These are phyloP conservation scores for Gambusia holbrooki DNA, from an alignment of 2,113 vertebrate genomes.

Conservation along the genomic window DNA sequence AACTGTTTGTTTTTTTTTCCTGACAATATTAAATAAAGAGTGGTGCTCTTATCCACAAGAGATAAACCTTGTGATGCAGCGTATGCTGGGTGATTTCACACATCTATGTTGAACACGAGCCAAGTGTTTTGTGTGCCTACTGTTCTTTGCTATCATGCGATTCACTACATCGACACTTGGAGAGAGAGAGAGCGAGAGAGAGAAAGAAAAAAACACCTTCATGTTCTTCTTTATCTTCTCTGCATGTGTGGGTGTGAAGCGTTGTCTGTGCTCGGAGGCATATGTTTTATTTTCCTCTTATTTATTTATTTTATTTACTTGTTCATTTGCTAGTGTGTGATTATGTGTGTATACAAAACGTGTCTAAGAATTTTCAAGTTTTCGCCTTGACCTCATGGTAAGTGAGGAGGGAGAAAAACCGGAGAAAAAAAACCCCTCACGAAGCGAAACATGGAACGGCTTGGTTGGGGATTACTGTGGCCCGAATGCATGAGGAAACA, in stretches of 20 bases:
- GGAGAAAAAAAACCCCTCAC: conserved; percentile 36
- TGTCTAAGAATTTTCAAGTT: conserved; percentile 41
- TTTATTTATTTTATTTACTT: background rate
- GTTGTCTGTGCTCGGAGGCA: conserved; percentile 40
- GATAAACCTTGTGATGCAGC: conserved; percentile 13
- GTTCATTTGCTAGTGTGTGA: conserved; percentile 33
- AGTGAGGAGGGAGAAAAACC: conserved; percentile 30
- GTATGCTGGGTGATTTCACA: conserved; percentile 9
- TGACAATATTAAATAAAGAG: background rate
- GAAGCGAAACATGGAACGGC: conserved; percentile 59
- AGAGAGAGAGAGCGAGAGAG: conserved; percentile 3
- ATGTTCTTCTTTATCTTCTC: conserved; percentile 47
- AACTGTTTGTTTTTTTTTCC: background rate
- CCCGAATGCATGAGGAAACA: conserved; percentile 49
- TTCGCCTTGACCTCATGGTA: conserved; percentile 54
- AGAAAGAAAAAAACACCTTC: conserved; percentile 13
- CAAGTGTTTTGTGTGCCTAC: conserved; percentile 2
- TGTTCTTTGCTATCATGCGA: conserved; percentile 28
- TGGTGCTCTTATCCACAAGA: background rate
- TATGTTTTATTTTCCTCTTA: conserved; percentile 5
- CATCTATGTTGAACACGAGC: conserved; percentile 26
- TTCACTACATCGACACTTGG: conserved; percentile 45
- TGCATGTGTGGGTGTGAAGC: conserved; percentile 56
- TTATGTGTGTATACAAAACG: conserved; percentile 26
- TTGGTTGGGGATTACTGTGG: conserved; percentile 60